A percentile compares a stretch with the other conserved stretches of the same genome.
Conservation (phyloP, 2,888 invertebrate species). For the Meiosimyza decipiens region DNA sequence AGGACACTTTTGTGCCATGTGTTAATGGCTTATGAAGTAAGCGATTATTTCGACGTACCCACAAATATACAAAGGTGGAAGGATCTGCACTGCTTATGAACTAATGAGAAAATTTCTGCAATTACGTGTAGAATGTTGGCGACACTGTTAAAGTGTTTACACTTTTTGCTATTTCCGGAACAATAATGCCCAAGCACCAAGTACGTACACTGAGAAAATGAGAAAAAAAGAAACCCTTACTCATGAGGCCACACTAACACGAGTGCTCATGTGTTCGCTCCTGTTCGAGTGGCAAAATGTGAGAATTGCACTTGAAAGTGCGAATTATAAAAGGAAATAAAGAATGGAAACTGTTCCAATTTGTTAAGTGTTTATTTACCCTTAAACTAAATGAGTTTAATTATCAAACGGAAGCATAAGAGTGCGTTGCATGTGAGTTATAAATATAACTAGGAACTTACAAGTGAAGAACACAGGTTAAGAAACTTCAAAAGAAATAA, state of each 20-base stretch:
- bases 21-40: background rate
- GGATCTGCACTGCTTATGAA: background rate
- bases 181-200: slow-evolving; percentile 49
- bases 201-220: background rate
- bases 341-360: slow-evolving; percentile 18
- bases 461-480: no score
- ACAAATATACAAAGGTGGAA: background rate
- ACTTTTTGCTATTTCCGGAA: slow-evolving; percentile 56
- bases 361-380: slow-evolving; percentile 23
- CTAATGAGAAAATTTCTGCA: slow-evolving; percentile 56
- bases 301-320: slow-evolving; percentile 8
- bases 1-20: slow-evolving; percentile 7
- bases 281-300: slow-evolving; percentile 26
- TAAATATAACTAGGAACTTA: no score
- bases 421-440: no score
- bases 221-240: background rate
- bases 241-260: background rate
- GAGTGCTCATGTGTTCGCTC: background rate
- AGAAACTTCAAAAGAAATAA: no score
- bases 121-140: slow-evolving; percentile 55
- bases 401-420: slow-evolving; percentile 25
- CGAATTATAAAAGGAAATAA: background rate
- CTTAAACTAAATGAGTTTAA: slow-evolving; percentile 31
- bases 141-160: slow-evolving; percentile 47
- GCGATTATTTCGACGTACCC: background rate